Evolutionary conservation across 2,888 invertebrate genomes (phyloP).

Genomic region (Metellina segmentata): DNA sequence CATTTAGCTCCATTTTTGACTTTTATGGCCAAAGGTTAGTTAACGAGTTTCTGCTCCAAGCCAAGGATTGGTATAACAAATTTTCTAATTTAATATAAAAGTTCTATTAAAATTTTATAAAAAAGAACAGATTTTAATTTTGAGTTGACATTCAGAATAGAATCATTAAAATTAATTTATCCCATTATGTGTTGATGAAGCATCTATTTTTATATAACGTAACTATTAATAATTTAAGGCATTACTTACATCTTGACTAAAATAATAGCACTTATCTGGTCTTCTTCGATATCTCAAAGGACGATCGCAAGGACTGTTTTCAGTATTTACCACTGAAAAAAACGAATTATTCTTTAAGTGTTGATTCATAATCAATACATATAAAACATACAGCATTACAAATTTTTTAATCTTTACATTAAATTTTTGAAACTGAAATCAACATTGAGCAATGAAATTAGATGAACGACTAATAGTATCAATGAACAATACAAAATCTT

Average conservation of each 20-base stretch:
- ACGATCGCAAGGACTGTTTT: constrained; percentile 59
- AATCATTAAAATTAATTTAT: not conserved
- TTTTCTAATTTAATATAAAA: too few species aligned
- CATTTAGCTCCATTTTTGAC: too few species aligned
- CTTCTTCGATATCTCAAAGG: constrained; percentile 64
- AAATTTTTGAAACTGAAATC: too few species aligned
- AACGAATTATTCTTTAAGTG: not conserved
- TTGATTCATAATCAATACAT: not conserved
- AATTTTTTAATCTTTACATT: too few species aligned
- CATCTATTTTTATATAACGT: not conserved
- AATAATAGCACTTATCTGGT: constrained; percentile 68
- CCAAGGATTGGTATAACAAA: too few species aligned
- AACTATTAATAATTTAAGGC: not conserved
- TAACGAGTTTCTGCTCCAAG: too few species aligned
- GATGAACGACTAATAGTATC: too few species aligned
- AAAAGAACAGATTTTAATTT: not conserved
- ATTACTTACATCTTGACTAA: constrained; percentile 67
- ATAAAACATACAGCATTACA: too few species aligned
- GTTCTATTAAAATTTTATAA: too few species aligned
- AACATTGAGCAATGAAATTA: too few species aligned
- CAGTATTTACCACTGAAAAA: constrained; percentile 52
- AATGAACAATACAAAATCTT: too few species aligned
- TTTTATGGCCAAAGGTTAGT: too few species aligned
- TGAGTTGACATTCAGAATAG: not conserved
- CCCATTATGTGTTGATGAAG: not conserved